Evolutionary conservation across 2,797 vertebrate species (phyloP).

Genomic region (Cryptoprocta ferox): DNA sequence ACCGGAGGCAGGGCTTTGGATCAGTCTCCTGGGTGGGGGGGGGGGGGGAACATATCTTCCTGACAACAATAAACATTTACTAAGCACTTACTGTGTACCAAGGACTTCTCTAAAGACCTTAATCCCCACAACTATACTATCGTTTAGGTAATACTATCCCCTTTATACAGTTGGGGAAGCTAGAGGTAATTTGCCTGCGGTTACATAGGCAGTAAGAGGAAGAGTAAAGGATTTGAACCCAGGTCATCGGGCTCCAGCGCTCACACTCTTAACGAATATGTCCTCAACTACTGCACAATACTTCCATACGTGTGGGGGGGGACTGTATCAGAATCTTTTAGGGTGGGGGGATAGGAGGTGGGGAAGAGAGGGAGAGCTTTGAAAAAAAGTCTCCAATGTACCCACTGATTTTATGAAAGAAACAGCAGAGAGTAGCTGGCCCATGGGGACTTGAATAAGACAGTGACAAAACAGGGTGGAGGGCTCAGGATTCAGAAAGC

Average conservation of each 20-base stretch:
- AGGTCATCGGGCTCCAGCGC: background rate
- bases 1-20: background rate
- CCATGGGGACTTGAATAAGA: background rate
- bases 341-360: background rate
- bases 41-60: background rate
- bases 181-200: background rate
- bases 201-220: background rate
- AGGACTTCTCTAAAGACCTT: background rate
- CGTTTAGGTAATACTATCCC: background rate
- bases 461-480: background rate
- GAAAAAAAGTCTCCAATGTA: background rate
- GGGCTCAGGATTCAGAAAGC: background rate
- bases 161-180: conserved; percentile 21
- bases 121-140: background rate
- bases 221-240: background rate
- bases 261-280: background rate
- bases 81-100: background rate
- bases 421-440: background rate
- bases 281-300: background rate
- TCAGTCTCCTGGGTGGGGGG: background rate
- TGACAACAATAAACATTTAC: background rate
- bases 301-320: background rate
- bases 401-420: conserved; percentile 30
- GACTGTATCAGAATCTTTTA: background rate
- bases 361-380: background rate